Evolutionary conservation across 2,113 vertebrate species (phyloP), one percentile per base, ranked within the genome.

Genomic region (Aldabrachelys gigantea): DNA sequence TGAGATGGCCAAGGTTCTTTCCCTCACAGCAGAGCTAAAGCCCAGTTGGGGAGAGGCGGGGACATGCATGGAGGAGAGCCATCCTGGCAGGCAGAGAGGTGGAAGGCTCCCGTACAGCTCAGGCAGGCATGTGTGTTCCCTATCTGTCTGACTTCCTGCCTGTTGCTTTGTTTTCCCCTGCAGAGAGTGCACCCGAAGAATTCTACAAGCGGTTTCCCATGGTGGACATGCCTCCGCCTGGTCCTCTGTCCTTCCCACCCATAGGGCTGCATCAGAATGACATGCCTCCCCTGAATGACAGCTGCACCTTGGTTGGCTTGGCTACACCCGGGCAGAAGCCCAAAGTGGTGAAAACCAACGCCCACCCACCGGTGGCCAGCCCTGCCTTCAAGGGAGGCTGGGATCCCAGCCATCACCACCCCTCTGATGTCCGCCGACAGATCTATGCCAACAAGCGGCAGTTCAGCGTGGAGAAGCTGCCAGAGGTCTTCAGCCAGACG

Each of bases 401-500:
- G 98, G 98, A 99, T 91, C 97, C 98, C 8, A 98, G 97, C 44
- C 95, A 98, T 49, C 94, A 92, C 69, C 76, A 98, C 8, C 98
- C 96, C 21, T 93, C 98, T 84, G 3, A 98, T 87, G 96, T 98
- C 91, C 98, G 97, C 53, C 98, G 98, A 90, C 98, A 98, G 21
- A 96, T 97, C 94, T 99, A 98, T 95, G 97, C 97, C 53, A 83
- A 98, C 95, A 98, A 98, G 95, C 97, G 97, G 81, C 98, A 99
- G 97, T 99, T 98, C 98, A 99, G 99, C 94, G 98, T 98, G 1
- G 99, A 99, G 97, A 99, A 99, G 88, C 98, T 99, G 2, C 98
- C 99, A 0, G 99, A 99, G 94, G 97, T 98, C 95, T 99, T 99
- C 57, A 97, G 98, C 31, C 98, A 99, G 21, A 98, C 98, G 4